These are phyloP conservation scores for Gadopsis marmoratus DNA, from an alignment of 2,797 vertebrate genomes.

Conservation along the genomic window DNA sequence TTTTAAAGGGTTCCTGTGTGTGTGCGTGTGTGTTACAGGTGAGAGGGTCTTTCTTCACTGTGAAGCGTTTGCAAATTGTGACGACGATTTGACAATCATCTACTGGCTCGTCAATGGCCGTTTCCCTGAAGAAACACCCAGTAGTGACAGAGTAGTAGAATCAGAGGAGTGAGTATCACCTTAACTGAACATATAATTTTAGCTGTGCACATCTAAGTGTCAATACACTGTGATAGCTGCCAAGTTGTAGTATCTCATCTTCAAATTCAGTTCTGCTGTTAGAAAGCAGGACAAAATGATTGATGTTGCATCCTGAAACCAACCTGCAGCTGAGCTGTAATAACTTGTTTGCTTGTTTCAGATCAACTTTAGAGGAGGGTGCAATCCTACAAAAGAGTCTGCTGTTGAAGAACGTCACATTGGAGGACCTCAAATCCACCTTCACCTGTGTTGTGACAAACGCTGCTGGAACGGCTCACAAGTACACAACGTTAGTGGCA, in stretches of 20 bases:
- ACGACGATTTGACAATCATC: constrained; percentile 69
- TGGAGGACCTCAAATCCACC: constrained; percentile 63
- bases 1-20: not conserved
- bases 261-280: not conserved
- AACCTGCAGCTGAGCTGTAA: not conserved
- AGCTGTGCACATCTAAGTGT: not conserved
- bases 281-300: not conserved
- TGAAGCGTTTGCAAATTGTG: constrained; percentile 52
- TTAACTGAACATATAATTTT: not conserved
- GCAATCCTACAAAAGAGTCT: constrained; percentile 68
- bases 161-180: constrained; percentile 75
- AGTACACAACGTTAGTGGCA: constrained; percentile 46
- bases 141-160: constrained; percentile 73
- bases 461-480: constrained; percentile 55
- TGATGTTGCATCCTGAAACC: not conserved
- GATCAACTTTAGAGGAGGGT: constrained; percentile 47
- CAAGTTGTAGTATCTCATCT: not conserved
- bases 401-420: constrained; percentile 63
- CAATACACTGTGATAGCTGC: not conserved
- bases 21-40: constrained; percentile 56
- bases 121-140: constrained; percentile 81
- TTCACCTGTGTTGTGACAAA: constrained; percentile 81
- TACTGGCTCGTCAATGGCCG: constrained; percentile 88
- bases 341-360: constrained; percentile 43
- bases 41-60: constrained; percentile 69